phyloP scores from a whole-genome alignment of 2,113 vertebrate species.

The Numenius arquata region DNA sequence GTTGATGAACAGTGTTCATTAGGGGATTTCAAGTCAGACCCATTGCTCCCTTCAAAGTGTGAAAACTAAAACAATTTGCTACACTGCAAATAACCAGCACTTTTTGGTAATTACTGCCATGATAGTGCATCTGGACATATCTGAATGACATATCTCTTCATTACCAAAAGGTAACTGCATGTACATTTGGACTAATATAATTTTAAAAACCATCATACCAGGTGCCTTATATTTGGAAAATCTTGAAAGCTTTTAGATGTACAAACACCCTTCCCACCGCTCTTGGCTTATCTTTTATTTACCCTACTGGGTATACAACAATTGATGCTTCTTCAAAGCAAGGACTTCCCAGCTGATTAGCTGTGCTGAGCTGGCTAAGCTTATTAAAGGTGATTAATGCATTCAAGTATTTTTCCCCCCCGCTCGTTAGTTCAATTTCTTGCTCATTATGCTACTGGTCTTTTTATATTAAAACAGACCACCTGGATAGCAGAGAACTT shows the following conservation, averaged over 20 bases:
- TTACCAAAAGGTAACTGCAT: background rate
- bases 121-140: background rate
- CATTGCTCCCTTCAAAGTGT: background rate
- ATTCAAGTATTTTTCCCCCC: slow-evolving; percentile 46
- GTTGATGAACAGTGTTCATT: background rate
- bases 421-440: slow-evolving; percentile 59
- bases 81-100: background rate
- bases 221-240: slow-evolving; percentile 52
- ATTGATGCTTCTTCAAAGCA: slow-evolving; percentile 54
- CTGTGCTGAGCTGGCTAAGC: slow-evolving; percentile 41
- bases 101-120: background rate
- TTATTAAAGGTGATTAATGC: slow-evolving; percentile 70
- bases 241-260: slow-evolving; percentile 49
- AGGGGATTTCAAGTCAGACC: background rate
- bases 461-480: slow-evolving; percentile 71
- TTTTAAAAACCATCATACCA: slow-evolving; percentile 35
- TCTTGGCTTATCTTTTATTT: slow-evolving; percentile 56
- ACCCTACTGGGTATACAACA: slow-evolving; percentile 39
- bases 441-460: slow-evolving; percentile 61
- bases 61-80: background rate
- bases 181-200: background rate
- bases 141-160: background rate
- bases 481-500: slow-evolving; percentile 66
- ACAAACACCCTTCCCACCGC: slow-evolving; percentile 38
- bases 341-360: slow-evolving; percentile 45